Conservation (phyloP, 2,113 vertebrate genomes). For the Lonchura striata region DNA sequence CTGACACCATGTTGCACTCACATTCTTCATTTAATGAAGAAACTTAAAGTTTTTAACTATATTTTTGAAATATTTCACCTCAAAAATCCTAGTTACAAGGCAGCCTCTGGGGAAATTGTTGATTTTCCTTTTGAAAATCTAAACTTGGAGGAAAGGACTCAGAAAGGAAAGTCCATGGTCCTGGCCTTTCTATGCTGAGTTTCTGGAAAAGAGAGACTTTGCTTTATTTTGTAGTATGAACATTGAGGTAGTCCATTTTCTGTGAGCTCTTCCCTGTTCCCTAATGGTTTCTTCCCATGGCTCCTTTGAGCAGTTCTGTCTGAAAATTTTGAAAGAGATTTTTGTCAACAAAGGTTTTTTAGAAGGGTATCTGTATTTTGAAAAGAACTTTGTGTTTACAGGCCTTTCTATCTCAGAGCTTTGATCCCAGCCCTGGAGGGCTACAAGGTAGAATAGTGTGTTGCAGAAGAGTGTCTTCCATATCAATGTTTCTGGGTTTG, state of each 20-base stretch:
- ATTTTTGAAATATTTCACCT: not conserved
- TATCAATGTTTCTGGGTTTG: not conserved
- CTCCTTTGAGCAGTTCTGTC: not conserved
- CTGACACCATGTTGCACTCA: not conserved
- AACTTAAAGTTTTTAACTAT: not conserved
- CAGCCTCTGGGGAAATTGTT: not conserved
- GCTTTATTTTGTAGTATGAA: not conserved
- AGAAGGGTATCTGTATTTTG: not conserved
- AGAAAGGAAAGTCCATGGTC: not conserved
- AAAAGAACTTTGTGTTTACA: not conserved
- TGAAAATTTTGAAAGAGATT: constrained; percentile 1
- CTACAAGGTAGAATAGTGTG: not conserved
- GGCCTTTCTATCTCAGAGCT: not conserved
- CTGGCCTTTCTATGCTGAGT: not conserved
- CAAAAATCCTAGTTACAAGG: not conserved
- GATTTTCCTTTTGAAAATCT: not conserved
- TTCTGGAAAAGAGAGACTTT: not conserved
- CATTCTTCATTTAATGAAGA: not conserved
- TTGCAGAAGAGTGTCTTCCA: not conserved
- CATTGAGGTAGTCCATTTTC: not conserved
- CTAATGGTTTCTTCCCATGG: not conserved
- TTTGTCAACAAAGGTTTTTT: constrained; percentile 1
- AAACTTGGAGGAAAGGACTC: not conserved
- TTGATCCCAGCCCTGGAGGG: constrained; percentile 4
- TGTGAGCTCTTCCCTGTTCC: not conserved